Evolutionary conservation across 1,140 invertebrate species (phyloP).

Genomic region (Latrodectus geometricus): DNA sequence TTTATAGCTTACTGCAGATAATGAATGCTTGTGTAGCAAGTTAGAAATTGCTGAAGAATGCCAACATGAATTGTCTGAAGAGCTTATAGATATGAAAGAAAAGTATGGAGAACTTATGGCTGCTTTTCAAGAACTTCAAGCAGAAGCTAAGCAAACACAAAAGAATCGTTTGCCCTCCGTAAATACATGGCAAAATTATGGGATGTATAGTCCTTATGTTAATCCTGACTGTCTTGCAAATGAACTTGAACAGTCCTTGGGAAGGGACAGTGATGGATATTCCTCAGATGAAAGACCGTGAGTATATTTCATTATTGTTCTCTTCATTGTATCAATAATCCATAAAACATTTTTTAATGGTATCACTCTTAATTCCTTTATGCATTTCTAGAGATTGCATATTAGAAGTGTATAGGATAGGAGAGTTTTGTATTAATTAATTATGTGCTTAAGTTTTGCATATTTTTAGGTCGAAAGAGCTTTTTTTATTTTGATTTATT

Average conservation of each 20-base stretch:
- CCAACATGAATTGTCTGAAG: slow-evolving; percentile 88
- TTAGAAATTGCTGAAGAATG: slow-evolving; percentile 89
- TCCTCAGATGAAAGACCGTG: slow-evolving; percentile 55
- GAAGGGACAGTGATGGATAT: slow-evolving; percentile 59
- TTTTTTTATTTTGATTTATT: no score
- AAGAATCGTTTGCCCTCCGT: slow-evolving; percentile 72
- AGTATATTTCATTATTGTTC: slow-evolving; percentile 8
- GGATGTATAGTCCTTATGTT: slow-evolving; percentile 62
- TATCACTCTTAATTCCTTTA: no score
- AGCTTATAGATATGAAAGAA: slow-evolving; percentile 81
- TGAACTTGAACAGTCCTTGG: slow-evolving; percentile 74
- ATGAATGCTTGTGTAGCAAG: slow-evolving; percentile 85
- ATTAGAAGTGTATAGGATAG: no score
- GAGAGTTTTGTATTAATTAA: no score
- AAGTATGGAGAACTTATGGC: slow-evolving; percentile 72
- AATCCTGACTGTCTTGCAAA: slow-evolving; percentile 81
- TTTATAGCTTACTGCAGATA: slow-evolving; percentile 76
- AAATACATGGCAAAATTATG: slow-evolving; percentile 49
- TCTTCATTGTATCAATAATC: no score
- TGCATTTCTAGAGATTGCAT: no score
- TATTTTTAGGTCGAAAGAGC: no score
- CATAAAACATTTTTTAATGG: no score
- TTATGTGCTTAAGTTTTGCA: no score
- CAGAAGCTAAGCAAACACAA: slow-evolving; percentile 76
- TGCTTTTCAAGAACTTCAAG: slow-evolving; percentile 75